Conservation (phyloP, 2,113 vertebrate genomes). For the Pelusios castaneus region DNA sequence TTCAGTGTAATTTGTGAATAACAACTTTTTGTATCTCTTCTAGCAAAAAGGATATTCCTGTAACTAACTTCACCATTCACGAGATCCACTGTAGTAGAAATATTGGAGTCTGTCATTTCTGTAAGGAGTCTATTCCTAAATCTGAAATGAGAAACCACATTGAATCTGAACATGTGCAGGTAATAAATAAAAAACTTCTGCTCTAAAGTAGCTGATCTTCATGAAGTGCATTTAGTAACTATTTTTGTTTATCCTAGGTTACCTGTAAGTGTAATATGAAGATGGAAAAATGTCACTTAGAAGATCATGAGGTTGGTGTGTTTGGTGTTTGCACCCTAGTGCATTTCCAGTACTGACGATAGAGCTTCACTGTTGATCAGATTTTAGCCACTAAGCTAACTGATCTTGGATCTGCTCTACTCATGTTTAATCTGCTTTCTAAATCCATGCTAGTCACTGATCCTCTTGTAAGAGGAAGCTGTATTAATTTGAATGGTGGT, state of each 20-base stretch:
- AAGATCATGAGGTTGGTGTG: conserved; percentile 87
- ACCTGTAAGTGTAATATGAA: conserved; percentile 92
- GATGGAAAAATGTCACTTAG: conserved; percentile 87
- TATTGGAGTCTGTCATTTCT: conserved; percentile 87
- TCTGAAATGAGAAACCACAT: conserved; percentile 87
- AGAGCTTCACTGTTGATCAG: background rate
- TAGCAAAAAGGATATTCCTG: conserved; percentile 94
- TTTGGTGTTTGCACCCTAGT: rapidly evolving
- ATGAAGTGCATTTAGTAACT: background rate
- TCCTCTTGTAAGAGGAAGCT: background rate
- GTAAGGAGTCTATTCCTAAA: conserved; percentile 90
- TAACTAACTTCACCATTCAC: conserved; percentile 92
- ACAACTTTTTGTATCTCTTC: background rate
- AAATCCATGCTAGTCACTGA: background rate
- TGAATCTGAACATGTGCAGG: conserved; percentile 89
- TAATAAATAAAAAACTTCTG: conserved; percentile 19
- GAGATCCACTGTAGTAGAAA: conserved; percentile 96
- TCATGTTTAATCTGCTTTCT: background rate
- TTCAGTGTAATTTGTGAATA: background rate
- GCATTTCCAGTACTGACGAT: background rate
- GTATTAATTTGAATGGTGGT: background rate
- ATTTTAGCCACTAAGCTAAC: background rate
- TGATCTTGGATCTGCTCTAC: background rate
- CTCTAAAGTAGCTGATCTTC: background rate
- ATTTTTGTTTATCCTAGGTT: conserved; percentile 75